Conservation (phyloP, 1,140 invertebrate genomes). For the Antheraea pernyi region DNA sequence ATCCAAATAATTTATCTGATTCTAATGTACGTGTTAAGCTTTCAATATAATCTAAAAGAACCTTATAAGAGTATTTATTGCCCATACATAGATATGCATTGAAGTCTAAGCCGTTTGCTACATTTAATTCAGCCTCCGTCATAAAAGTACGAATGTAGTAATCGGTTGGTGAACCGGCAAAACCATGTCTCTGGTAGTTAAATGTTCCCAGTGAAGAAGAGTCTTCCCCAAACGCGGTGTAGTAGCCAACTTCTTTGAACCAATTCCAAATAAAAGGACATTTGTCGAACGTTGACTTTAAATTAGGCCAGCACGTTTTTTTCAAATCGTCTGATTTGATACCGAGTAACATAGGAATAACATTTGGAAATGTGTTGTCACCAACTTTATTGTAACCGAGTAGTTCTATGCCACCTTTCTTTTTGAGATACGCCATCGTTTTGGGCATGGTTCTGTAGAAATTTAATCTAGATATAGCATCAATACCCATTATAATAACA, state of each 20-base stretch:
- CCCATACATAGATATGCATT: constrained; percentile 83
- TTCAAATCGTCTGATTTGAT: constrained; percentile 81
- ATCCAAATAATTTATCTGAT: constrained; percentile 82
- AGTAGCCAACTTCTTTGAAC: constrained; percentile 85
- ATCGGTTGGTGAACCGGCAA: constrained; percentile 88
- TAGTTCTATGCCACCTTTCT: constrained; percentile 84
- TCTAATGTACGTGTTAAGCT: constrained; percentile 81
- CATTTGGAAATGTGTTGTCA: constrained; percentile 91
- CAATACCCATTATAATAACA: constrained; percentile 91
- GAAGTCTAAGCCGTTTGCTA: constrained; percentile 80
- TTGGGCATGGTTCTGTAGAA: constrained; percentile 90
- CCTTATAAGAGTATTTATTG: constrained; percentile 79
- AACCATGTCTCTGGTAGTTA: constrained; percentile 90
- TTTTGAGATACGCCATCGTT: constrained; percentile 82
- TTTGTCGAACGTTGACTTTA: constrained; percentile 69
- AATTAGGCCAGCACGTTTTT: constrained; percentile 81
- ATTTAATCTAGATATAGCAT: constrained; percentile 92
- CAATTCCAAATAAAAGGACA: constrained; percentile 91
- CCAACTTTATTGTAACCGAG: constrained; percentile 91
- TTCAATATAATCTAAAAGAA: constrained; percentile 81
- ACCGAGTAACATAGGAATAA: constrained; percentile 87
- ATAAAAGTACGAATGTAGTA: constrained; percentile 91
- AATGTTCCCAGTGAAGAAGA: constrained; percentile 86
- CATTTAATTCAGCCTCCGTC: constrained; percentile 80
- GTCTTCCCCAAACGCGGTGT: constrained; percentile 91